Conservation (phyloP, 2,113 vertebrate species). For the Gadus macrocephalus region DNA sequence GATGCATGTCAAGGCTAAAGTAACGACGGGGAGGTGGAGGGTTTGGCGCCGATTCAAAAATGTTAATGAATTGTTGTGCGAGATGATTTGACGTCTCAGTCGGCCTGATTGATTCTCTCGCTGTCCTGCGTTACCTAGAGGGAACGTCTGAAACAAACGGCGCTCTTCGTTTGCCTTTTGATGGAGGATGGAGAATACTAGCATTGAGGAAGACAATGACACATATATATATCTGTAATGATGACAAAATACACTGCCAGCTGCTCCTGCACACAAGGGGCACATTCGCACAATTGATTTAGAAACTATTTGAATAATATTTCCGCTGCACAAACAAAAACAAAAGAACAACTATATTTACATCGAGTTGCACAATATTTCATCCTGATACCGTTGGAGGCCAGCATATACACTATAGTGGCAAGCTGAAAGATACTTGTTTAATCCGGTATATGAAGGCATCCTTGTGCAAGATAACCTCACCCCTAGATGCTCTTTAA, state of each 20-base stretch:
- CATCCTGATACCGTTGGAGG: no score
- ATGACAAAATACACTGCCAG: slow-evolving; percentile 65
- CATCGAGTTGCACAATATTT: no score
- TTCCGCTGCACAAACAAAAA: no score
- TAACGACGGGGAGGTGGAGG: slow-evolving; percentile 54
- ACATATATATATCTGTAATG: slow-evolving; percentile 59
- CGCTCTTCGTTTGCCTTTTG: slow-evolving; percentile 39
- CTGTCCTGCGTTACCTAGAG: slow-evolving; percentile 45
- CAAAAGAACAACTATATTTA: no score
- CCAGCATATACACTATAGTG: no score
- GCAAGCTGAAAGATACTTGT: no score
- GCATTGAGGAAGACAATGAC: slow-evolving; percentile 37
- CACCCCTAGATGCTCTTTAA: no score
- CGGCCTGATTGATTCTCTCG: slow-evolving; percentile 59
- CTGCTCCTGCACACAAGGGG: slow-evolving; percentile 55
- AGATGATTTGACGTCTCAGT: slow-evolving; percentile 55
- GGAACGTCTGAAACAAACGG: slow-evolving; percentile 61
- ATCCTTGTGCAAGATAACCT: no score
- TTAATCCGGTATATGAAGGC: no score
- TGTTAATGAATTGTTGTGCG: slow-evolving; percentile 64
- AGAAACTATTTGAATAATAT: no score
- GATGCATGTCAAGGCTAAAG: slow-evolving; percentile 50
- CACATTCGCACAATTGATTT: no score
- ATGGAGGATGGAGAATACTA: slow-evolving; percentile 37
- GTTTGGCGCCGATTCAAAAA: slow-evolving; percentile 59